These are phyloP conservation scores for Alectoris magna DNA, from an alignment of 2,797 vertebrate genomes.

Conservation along the genomic window DNA sequence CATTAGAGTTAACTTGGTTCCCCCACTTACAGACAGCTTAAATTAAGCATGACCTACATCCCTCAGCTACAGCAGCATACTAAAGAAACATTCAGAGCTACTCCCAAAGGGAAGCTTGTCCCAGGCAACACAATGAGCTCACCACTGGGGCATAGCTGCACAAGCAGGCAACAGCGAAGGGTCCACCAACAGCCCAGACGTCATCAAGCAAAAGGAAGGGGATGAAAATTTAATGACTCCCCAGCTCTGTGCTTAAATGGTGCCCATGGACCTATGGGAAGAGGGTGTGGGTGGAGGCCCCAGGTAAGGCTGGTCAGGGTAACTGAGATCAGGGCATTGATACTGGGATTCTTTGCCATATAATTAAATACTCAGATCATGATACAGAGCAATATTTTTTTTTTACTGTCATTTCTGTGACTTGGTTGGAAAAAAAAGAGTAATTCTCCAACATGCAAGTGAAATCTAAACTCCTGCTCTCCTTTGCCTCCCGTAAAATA, in stretches of 20 bases:
- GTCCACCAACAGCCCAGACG: not conserved
- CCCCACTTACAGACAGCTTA: not conserved
- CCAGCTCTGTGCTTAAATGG: not conserved
- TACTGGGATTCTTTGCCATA: not conserved
- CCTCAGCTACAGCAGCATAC: not conserved
- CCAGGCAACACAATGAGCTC: not conserved
- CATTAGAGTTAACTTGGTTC: not conserved
- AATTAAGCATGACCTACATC: not conserved
- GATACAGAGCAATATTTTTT: not conserved
- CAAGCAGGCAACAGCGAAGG: not conserved
- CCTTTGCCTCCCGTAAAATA: constrained; percentile 6
- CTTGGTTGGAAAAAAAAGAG: not conserved
- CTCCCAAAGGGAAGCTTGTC: not conserved
- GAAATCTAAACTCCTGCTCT: constrained; percentile 8
- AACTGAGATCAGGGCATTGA: not conserved
- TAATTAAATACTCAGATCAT: not conserved
- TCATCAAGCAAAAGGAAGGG: not conserved
- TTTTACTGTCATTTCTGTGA: not conserved
- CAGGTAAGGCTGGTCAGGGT: constrained; percentile 11
- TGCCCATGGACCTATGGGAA: not conserved
- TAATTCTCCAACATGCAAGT: not conserved
- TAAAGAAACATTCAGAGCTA: not conserved
- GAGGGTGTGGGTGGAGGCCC: not conserved
- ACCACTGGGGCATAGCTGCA: accelerated
- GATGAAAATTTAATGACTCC: accelerated